Evolutionary conservation across 2,888 invertebrate genomes (phyloP).

Genomic region (Disparrhopalites patrizii): DNA sequence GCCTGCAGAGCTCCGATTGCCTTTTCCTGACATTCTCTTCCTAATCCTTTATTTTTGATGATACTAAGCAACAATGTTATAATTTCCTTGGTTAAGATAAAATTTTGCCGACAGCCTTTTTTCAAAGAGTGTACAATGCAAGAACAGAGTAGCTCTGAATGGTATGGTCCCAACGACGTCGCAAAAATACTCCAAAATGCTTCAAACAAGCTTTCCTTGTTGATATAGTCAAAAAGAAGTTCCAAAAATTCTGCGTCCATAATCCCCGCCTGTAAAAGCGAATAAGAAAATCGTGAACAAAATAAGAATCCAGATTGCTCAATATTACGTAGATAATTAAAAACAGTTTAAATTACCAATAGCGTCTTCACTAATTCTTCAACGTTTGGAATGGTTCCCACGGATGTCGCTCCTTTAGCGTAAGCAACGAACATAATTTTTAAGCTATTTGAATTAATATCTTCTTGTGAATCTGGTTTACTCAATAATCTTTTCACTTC

Average conservation of each 20-base stretch:
- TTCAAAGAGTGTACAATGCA: conserved; percentile 29
- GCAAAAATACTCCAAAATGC: conserved; percentile 34
- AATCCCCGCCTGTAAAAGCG: conserved; percentile 4
- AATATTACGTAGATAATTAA: background rate
- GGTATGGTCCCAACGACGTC: conserved; percentile 32
- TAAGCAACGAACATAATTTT: conserved; percentile 19
- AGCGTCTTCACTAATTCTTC: conserved; percentile 19
- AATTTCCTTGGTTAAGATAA: conserved; percentile 15
- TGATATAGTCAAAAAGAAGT: conserved; percentile 22
- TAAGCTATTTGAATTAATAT: conserved; percentile 16
- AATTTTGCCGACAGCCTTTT: conserved; percentile 11
- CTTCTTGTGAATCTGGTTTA: background rate
- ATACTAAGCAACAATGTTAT: conserved; percentile 11
- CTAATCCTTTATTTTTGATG: conserved; percentile 18
- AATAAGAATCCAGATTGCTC: background rate
- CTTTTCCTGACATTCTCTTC: conserved; percentile 4
- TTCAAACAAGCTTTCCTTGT: conserved; percentile 18
- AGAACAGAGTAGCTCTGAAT: conserved; percentile 34
- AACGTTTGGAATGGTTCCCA: conserved; percentile 11
- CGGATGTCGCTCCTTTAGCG: background rate
- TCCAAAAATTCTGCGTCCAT: conserved; percentile 21
- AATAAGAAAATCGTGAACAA: background rate
- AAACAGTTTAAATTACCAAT: conserved; percentile 1
- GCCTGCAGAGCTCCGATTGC: conserved; percentile 9
- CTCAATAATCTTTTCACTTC: conserved; percentile 3